Conservation (phyloP, 2,797 vertebrate species). For the Antennarius maculatus region DNA sequence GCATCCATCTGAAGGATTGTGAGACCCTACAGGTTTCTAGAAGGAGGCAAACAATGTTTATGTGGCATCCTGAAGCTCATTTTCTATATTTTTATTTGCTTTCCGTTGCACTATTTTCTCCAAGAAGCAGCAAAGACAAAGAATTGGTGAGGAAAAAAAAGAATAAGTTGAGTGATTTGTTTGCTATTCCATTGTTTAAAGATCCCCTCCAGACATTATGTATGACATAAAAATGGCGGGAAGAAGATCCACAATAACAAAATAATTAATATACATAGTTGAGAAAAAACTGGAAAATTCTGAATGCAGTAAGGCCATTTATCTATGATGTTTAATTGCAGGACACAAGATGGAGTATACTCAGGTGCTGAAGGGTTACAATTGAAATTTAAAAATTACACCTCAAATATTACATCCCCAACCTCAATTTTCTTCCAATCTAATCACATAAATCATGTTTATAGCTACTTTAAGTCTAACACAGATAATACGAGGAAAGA, state of each 20-base stretch:
- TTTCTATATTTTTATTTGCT: slow-evolving; percentile 5
- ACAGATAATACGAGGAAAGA: background rate
- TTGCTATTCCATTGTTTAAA: slow-evolving; percentile 6
- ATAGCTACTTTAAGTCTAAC: background rate
- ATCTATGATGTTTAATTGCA: background rate
- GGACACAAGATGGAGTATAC: background rate
- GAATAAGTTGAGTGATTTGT: background rate
- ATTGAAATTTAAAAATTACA: background rate
- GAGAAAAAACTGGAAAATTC: background rate
- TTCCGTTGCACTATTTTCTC: background rate
- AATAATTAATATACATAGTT: background rate
- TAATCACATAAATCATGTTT: background rate
- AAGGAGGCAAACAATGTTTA: slow-evolving; percentile 19
- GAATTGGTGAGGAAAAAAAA: background rate
- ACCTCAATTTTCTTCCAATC: background rate
- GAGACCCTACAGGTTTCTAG: slow-evolving; percentile 25
- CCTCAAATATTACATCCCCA: background rate
- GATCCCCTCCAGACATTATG: background rate
- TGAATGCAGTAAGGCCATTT: background rate
- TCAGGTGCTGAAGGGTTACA: background rate
- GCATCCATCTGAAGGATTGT: slow-evolving; percentile 26
- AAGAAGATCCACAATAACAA: background rate
- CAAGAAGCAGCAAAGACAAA: background rate
- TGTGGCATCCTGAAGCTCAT: background rate
- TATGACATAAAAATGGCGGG: background rate